Base-by-base conservation (phyloP, 2,888 invertebrate genomes). In the Piscicola geometra region DNA sequence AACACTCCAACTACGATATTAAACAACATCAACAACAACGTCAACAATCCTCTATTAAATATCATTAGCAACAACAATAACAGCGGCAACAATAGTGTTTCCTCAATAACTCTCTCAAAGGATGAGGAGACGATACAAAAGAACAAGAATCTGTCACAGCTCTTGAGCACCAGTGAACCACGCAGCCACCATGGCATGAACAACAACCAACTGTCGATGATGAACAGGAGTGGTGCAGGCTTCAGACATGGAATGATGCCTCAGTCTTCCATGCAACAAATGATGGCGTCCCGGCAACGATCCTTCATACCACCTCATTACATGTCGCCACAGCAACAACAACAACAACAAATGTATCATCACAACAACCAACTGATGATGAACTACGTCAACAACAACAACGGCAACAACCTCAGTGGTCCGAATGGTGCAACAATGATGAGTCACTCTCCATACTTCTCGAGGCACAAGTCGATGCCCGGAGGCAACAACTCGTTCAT, bases 101-200 rank as follows among this genome's bases (percentile, higher is more conserved):
- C 73, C 1, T 32, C 30, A n/a, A 64, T 47, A 28, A 64, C 33
- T 64, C 35, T 33, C 18, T 36, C 73, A 36, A 76, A 76, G 52
- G 76, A 68, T 1, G 76, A 76, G 25, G 76, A 76, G 32, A 76
- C 76, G 18, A 76, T 76, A 47, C 76, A 75, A 41, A 72, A 68
- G 56, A 74, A 76, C 33, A 74, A 75, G 47, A 76, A 76, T 52
- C 60, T 76, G 15, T 76, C 76, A n/a, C 76, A 76, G 47, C 64
- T 76, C 36, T 50, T 76, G 30, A 76, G 76, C 64, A 66, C 74
- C n/a, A 74, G 52, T 32, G 73, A 60, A 41, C 47, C 70, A 15
- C 1, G 67, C 21, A n/a, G 60, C 2, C 74, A 67, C 9, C 74
- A 5, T 15, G 25, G 28, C 30, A 71, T 71, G 1, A 30, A 30